Base-by-base conservation (phyloP, 2,797 vertebrate species). In the Microctenopoma steveboyesi region DNA sequence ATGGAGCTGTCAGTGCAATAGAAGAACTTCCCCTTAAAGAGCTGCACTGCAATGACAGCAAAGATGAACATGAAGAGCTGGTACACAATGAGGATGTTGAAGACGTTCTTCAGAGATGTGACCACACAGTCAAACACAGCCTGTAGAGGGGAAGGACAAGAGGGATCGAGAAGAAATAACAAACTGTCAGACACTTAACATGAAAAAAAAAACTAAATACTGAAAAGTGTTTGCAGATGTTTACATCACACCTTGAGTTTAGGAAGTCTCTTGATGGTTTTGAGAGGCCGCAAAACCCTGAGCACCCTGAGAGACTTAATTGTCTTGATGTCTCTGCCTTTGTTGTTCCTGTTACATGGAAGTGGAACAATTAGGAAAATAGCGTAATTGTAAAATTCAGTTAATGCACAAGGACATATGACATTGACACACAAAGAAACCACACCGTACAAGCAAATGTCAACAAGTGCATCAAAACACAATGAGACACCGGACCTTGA, bases 51-150 rank as follows among this genome's bases (percentile, higher is more conserved):
- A 5, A 99, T 99, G 88, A 99, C 98, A 1, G 97, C 98, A 13
- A 99, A 99, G 91, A 99, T 99, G 92, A 99, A 99, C 97, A 99
- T 99, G 92, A 99, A 99, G 91, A 99, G 98, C 92, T 99, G 97
- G 93, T 99, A 99, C 79, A 99, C 98, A 6, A 99, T 99, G 79
- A 99, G 96, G 81, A 99, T 99, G 94, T 99, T 99, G 92, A 98
- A 96, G 87, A 99, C 97, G 0, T 99, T 99, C 93, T 99, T 99
- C 87, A 99, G 92, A 28, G 98, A 99, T 1, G 96, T 98, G 86
- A 99, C 98, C n/a, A 99, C 98, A 0, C 97, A 99, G 91, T 99
- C 97, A 7, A 99, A 99, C 77, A 99, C 98, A 0, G 97, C 98
- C 97, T 99, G 92, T 1, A 12, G 40, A 51, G 39, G 61, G 57